Evolutionary conservation across 2,113 vertebrate genomes (phyloP), one percentile per base, ranked within the genome.

Genomic region (Clarias gariepinus): DNA sequence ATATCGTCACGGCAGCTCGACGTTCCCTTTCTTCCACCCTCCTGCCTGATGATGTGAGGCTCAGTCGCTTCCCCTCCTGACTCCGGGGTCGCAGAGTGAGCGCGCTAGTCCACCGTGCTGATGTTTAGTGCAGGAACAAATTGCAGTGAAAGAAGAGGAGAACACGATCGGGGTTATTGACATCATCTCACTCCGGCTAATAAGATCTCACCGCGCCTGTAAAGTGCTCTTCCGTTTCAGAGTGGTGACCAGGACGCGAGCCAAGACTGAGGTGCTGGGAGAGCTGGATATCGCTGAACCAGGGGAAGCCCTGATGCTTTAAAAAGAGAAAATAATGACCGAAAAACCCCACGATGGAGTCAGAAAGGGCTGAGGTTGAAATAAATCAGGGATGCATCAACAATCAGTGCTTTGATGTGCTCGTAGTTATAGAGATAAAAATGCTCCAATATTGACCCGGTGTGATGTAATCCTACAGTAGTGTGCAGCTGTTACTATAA

Each of bases 181-280:
- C 81, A 77, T 60, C 52, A 78, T 47, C 77, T 82, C 87, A 81
- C 77, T 77, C 52, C 19, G 78, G 58, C 55, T 85, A 88, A 85
- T 88, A 85, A 88, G 68, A 85, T 88, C 66, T 85, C 71, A 55
- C 28, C 1, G 36, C 36, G 60, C 76, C 63, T n/a, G 79, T 33
- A 86, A 71, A 82, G 57, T 69, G 60, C 60, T 83, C 52, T 78
- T 83, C 63, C 36, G n/a, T 83, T 76, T 78, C 47, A 74, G 47
- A 82, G 83, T 86, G 79, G 73, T 60, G 60, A 55, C 68, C 87
- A 78, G 87, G 80, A 88, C 8, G 41, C 12, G 19, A 60, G 80
- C 86, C 86, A 87, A 77, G 80, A 8, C 16, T 23, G 16, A 25
- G 55, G 68, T 41, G 21, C 52, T 30, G 28, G 21, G 53, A 36